Evolutionary conservation across 2,113 vertebrate genomes (phyloP).

Genomic region (Cebus imitator): DNA sequence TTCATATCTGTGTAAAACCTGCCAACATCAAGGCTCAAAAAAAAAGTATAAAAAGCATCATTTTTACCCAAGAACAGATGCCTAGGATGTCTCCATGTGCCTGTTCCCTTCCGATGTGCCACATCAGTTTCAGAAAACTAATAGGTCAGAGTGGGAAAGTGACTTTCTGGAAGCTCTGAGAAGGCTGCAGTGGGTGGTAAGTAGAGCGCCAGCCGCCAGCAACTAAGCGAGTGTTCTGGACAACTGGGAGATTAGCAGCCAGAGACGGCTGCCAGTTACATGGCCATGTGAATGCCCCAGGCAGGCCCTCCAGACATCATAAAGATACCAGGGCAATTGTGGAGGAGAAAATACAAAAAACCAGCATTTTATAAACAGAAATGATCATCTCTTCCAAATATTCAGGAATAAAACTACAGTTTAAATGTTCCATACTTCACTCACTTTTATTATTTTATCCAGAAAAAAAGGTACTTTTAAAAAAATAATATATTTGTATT

Average conservation of each 20-base stretch:
- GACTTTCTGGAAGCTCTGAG: not conserved
- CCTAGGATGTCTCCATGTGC: not conserved
- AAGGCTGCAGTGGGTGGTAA: not conserved
- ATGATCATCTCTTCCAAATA: not conserved
- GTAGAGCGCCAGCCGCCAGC: rapidly evolving
- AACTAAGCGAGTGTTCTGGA: rapidly evolving
- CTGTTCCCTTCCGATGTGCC: not conserved
- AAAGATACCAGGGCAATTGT: not conserved
- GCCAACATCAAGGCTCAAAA: not conserved
- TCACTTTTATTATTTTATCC: not conserved
- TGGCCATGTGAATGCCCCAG: rapidly evolving
- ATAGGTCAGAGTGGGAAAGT: not conserved
- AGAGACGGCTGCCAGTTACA: rapidly evolving
- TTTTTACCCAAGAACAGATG: not conserved
- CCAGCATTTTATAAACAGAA: not conserved
- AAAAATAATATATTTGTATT: not conserved
- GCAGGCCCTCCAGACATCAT: not conserved
- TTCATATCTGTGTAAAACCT: not conserved
- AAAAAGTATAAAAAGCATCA: not conserved
- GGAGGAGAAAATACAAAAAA: not conserved
- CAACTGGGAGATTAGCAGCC: not conserved
- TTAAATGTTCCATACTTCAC: not conserved
- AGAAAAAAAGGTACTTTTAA: not conserved
- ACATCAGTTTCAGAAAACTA: not conserved
- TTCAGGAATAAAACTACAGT: not conserved